Conservation (phyloP, 2,113 vertebrate genomes). For the Tachuris rubrigastra region DNA sequence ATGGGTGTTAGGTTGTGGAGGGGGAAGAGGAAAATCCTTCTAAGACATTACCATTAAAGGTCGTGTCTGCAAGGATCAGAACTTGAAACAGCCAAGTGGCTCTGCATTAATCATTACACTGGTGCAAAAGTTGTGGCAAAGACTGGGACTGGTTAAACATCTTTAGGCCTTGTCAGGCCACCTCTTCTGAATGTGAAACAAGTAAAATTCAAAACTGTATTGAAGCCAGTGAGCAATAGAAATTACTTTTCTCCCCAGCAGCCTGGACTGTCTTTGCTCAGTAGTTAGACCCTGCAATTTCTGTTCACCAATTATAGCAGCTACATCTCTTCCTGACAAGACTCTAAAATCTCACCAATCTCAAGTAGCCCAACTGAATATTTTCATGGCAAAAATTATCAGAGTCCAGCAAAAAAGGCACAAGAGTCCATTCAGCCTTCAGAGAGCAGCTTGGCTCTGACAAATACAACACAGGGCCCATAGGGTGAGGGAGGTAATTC, state of each 20-base stretch:
- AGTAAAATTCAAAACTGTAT: not conserved
- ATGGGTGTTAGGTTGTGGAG: not conserved
- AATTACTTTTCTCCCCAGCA: not conserved
- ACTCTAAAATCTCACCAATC: constrained; percentile 25
- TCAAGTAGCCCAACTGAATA: constrained; percentile 9
- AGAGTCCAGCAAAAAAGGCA: not conserved
- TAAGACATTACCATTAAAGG: not conserved
- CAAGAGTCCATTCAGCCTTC: not conserved
- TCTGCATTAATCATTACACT: not conserved
- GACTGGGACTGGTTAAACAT: not conserved
- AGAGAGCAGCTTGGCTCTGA: not conserved
- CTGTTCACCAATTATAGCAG: not conserved
- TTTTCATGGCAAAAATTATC: not conserved
- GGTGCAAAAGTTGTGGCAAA: not conserved
- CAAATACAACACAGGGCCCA: not conserved
- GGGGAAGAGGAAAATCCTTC: not conserved
- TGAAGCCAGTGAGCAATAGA: not conserved
- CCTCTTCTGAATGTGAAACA: not conserved
- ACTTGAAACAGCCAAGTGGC: not conserved
- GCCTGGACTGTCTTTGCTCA: not conserved
- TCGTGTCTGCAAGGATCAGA: not conserved
- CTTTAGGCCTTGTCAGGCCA: not conserved
- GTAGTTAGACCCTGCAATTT: not conserved
- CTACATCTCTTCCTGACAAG: not conserved
- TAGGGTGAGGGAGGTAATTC: not conserved